phyloP scores from a whole-genome alignment of 2,113 vertebrate species.

The Otis tarda region DNA sequence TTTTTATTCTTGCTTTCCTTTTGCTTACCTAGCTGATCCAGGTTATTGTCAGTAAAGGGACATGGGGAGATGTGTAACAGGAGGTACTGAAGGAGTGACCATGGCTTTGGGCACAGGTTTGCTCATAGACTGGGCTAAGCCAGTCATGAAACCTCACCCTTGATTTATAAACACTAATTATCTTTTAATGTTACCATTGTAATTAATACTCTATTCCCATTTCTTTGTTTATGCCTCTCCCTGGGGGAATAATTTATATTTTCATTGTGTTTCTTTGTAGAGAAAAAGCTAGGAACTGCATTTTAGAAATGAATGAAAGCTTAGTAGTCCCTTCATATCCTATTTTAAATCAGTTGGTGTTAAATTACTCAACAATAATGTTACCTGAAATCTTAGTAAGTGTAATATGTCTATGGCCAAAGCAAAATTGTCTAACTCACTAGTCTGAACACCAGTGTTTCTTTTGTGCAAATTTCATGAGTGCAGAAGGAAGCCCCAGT shows the following conservation, averaged over 20 bases:
- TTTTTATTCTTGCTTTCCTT: background rate
- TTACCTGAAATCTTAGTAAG: background rate
- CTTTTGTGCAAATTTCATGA: background rate
- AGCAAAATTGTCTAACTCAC: background rate
- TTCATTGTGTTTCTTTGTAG: constrained; percentile 23
- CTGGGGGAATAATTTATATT: constrained; percentile 7
- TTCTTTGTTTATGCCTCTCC: constrained; percentile 3
- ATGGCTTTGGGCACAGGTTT: background rate
- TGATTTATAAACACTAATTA: constrained; percentile 19
- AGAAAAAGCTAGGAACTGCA: background rate
- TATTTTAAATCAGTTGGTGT: background rate
- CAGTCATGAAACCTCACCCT: background rate
- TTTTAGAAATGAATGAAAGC: background rate
- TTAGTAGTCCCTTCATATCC: background rate
- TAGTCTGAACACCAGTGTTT: background rate
- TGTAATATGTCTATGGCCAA: background rate
- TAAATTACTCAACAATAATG: background rate
- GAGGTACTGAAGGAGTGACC: background rate
- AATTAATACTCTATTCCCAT: background rate
- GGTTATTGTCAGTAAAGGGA: background rate
- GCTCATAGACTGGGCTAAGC: background rate
- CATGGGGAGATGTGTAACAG: background rate
- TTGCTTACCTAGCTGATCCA: background rate
- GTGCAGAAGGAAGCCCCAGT: background rate
- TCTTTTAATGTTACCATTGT: constrained; percentile 4